A percentile compares a stretch with the other conserved stretches of the same genome.
Conservation (phyloP, 2,113 vertebrate species). For the Paedocypris sp. region DNA sequence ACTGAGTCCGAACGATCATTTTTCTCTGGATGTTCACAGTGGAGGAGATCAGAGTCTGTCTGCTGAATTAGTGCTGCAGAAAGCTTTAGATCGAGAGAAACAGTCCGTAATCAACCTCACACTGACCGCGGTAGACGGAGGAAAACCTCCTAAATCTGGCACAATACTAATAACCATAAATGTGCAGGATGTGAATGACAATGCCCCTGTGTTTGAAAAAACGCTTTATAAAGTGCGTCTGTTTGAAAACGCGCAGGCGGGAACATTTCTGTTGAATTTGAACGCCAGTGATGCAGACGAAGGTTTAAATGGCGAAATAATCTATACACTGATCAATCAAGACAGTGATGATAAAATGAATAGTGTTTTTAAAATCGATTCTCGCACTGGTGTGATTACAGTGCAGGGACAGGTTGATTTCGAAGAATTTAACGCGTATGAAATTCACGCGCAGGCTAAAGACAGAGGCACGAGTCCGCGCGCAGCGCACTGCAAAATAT, state of each 20-base stretch:
- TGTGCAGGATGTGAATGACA: conserved; percentile 45
- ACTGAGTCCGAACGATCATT: conserved; percentile 53
- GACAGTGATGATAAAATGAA: conserved; percentile 48
- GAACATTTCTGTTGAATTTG: conserved; percentile 33
- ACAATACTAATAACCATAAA: conserved; percentile 33
- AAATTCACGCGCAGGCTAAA: conserved; percentile 43
- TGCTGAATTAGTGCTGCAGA: conserved; percentile 53
- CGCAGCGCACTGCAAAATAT: conserved; percentile 57
- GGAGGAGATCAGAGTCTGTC: conserved; percentile 49
- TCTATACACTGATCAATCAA: conserved; percentile 42
- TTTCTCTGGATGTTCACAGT: conserved; percentile 50
- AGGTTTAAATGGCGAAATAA: conserved; percentile 44
- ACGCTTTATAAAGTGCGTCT: conserved; percentile 39
- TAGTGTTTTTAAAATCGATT: conserved; percentile 55
- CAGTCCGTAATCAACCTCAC: conserved; percentile 33
- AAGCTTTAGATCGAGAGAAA: conserved; percentile 56
- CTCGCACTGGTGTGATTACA: conserved; percentile 59
- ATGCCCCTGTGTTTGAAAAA: conserved; percentile 38
- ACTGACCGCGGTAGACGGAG: conserved; percentile 53
- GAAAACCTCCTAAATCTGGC: conserved; percentile 42
- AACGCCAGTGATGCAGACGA: conserved; percentile 50
- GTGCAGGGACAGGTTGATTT: conserved; percentile 54
- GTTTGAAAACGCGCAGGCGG: conserved; percentile 30
- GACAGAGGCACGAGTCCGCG: conserved; percentile 45
- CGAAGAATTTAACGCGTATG: conserved; percentile 53